phyloP scores from a whole-genome alignment of 92 coral and sea anemone species.

The Ricordea florida region DNA sequence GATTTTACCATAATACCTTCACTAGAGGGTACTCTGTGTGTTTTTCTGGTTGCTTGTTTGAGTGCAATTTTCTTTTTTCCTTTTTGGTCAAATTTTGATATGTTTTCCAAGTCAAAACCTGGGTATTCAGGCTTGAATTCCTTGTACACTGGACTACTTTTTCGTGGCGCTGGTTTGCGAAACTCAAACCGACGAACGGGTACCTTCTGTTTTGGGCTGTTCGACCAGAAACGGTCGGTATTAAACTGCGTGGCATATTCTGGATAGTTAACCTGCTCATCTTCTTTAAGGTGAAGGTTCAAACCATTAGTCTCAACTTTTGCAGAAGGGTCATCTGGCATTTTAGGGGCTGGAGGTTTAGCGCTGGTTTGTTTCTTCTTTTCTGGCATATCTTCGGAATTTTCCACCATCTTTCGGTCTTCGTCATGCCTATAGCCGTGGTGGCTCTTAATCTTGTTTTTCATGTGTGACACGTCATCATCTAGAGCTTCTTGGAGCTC shows the following conservation, averaged over 20 bases:
- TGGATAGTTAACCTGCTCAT: not conserved
- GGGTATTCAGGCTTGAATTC: not conserved
- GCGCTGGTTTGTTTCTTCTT: not conserved
- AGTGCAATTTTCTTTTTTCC: not conserved
- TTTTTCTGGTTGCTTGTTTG: not conserved
- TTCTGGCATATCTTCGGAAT: not conserved
- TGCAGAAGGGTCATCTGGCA: no score
- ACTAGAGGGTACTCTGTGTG: not conserved
- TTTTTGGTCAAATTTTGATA: not conserved
- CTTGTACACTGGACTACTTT: not conserved
- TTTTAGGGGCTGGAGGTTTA: no score
- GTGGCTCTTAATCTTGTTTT: not conserved
- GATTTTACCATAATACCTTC: slow-evolving; percentile 1
- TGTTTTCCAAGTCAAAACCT: slow-evolving; percentile 15
- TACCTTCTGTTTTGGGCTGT: no score
- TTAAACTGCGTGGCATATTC: slow-evolving; percentile 5
- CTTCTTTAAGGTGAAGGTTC: slow-evolving; percentile 1
- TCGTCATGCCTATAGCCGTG: not conserved
- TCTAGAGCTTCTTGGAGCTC: not conserved
- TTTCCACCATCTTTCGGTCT: slow-evolving; percentile 3
- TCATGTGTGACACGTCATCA: not conserved
- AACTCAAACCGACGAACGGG: not conserved
- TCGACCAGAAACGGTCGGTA: slow-evolving; percentile 11
- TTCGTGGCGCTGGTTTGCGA: not conserved
- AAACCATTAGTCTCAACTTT: not conserved